phyloP scores from a whole-genome alignment of 2,113 vertebrate species.

The Psophia crepitans region DNA sequence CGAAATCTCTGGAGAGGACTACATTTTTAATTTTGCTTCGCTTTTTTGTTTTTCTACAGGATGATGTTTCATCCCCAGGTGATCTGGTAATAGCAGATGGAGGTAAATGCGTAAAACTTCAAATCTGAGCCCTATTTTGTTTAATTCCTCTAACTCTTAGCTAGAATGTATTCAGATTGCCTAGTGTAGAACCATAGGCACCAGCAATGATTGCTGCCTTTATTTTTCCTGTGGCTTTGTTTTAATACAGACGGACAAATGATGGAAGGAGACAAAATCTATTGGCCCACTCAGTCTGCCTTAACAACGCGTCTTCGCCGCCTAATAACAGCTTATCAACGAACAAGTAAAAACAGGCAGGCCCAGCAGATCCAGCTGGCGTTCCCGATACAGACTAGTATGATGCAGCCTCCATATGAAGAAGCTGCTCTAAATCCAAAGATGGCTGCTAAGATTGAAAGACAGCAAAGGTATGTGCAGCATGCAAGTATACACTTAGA shows the following conservation, averaged over 20 bases:
- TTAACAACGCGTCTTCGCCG: constrained; percentile 93
- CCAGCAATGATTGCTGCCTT: neutral
- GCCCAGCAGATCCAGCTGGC: constrained; percentile 87
- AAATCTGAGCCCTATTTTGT: neutral
- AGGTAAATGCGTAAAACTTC: constrained; percentile 60
- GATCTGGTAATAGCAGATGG: constrained; percentile 92
- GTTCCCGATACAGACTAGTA: constrained; percentile 78
- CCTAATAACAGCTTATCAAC: constrained; percentile 94
- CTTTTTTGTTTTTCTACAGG: constrained; percentile 64
- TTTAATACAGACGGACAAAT: constrained; percentile 77
- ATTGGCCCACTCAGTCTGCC: constrained; percentile 93
- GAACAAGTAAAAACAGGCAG: constrained; percentile 92
- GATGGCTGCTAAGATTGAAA: constrained; percentile 96
- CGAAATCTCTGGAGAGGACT: neutral
- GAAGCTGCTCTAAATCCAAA: constrained; percentile 90
- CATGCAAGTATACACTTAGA: neutral
- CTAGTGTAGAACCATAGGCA: neutral
- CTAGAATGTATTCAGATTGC: neutral
- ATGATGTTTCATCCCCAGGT: constrained; percentile 94
- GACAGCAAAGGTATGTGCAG: constrained; percentile 87
- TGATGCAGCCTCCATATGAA: constrained; percentile 80
- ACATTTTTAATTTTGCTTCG: neutral
- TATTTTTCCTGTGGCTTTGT: neutral
- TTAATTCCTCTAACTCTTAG: neutral
- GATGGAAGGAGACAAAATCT: constrained; percentile 83